Evolutionary conservation across 2,113 vertebrate genomes (phyloP).

Genomic region (Callipepla squamata): DNA sequence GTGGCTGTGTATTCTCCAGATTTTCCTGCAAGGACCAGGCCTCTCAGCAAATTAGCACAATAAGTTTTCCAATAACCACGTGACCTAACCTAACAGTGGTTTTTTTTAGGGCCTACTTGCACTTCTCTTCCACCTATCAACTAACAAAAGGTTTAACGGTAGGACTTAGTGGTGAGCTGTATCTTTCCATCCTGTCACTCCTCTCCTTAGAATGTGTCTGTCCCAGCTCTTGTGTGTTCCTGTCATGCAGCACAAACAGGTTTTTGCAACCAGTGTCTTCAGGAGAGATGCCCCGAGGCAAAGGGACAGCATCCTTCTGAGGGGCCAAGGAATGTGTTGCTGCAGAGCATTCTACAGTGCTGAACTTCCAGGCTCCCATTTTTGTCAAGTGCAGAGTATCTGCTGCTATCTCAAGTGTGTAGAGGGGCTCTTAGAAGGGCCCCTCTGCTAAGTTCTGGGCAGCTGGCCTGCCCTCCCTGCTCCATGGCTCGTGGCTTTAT

Average conservation of each 20-base stretch:
- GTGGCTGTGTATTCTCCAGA: not conserved
- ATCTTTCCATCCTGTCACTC: not conserved
- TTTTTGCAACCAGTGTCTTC: not conserved
- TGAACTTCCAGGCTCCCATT: not conserved
- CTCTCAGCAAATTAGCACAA: not conserved
- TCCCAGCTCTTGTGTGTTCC: not conserved
- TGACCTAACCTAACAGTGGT: not conserved
- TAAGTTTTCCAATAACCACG: not conserved
- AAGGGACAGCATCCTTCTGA: accelerated
- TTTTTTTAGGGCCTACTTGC: not conserved
- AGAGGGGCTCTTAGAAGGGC: not conserved
- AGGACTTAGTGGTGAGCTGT: not conserved
- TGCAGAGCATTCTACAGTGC: not conserved
- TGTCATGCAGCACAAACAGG: not conserved
- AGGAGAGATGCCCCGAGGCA: not conserved
- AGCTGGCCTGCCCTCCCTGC: slow-evolving; percentile 30
- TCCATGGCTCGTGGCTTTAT: slow-evolving; percentile 54
- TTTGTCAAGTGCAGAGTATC: slow-evolving; percentile 16
- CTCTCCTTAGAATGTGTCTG: not conserved
- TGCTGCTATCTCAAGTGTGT: not conserved
- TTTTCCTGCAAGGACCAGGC: not conserved
- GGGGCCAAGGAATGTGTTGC: not conserved
- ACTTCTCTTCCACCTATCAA: not conserved
- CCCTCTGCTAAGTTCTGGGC: slow-evolving; percentile 43
- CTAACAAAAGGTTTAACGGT: not conserved